Base-by-base conservation (phyloP, 1,140 invertebrate species). In the Anastrepha obliqua region DNA sequence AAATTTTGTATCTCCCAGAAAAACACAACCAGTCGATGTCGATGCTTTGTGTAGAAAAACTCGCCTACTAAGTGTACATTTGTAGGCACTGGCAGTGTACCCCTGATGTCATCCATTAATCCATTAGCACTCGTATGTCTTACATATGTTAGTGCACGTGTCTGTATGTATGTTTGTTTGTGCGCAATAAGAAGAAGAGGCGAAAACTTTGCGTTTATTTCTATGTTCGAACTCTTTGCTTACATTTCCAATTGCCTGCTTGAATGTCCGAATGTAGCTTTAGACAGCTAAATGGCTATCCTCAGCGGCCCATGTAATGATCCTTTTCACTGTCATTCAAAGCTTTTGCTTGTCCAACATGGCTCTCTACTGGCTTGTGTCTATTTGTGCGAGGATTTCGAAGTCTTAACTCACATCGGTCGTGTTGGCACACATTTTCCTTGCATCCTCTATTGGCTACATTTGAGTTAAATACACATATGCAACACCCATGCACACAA, bases 241-340 rank as follows among this genome's bases (percentile, higher is more conserved):
- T 55, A 55, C n/a, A 20, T 55, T 55, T 81, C 74, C 51, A 58
- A 81, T 81, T 81, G 15, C 0, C 3, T 81, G 51, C 51, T 55
- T 55, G 51, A 6, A 55, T 55, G 51, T 55, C 20, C 44, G 47
- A 29, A 58, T 29, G 17, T 81, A 51, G 55, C 74, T 3, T 0
- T 11, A 81, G n/a, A 7, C 51, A 55, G 17, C 74, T 44, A 42
- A 47, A 42, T 81, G n/a, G 74, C 47, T 81, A 81, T 81, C 55
- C 74, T 55, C 51, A 81, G 74, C n/a, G 9, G 5, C 8, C 51
- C 64, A n/a, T 81, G 8, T 8, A 6, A 81, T 55, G 47, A 42
- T 81, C 44, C 74, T 55, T 13, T 81, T 58, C 47, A 55, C 44
- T 81, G 74, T 9, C 74, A 81, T 55, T 81, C n/a, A 55, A 8